Percentiles rank a stretch among this genome's conserved stretches.
phyloP scores from a whole-genome alignment of 2,888 invertebrate genomes.

The Sturmia bella region DNA sequence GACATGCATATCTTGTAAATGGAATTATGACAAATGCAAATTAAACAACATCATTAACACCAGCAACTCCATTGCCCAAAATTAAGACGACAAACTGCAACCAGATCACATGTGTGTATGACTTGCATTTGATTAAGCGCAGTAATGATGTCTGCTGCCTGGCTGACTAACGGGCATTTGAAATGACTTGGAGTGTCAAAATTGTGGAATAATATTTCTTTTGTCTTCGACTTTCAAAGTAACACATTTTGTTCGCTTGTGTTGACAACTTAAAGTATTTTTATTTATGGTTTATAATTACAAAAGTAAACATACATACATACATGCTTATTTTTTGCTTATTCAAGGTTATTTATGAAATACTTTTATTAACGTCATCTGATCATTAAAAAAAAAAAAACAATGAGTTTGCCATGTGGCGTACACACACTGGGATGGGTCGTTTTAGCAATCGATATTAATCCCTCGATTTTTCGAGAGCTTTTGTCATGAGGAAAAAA shows the following conservation, averaged over 20 bases:
- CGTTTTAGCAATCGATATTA: no score
- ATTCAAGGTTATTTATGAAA: no score
- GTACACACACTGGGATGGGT: no score
- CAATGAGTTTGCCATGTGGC: no score
- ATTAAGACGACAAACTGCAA: not conserved
- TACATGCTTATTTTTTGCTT: no score
- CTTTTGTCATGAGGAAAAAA: no score
- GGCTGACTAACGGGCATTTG: not conserved
- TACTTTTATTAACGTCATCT: no score
- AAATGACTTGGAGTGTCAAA: constrained; percentile 14
- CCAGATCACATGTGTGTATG: constrained; percentile 25
- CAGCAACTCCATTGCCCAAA: constrained; percentile 20
- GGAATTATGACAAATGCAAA: constrained; percentile 45
- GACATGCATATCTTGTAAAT: not conserved
- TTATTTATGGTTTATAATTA: constrained; percentile 24
- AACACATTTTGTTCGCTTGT: not conserved
- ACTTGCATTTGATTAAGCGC: constrained; percentile 29
- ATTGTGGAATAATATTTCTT: constrained; percentile 16
- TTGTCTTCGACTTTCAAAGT: not conserved
- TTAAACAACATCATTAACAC: constrained; percentile 54
- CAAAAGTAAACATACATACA: not conserved
- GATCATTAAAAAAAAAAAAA: no score
- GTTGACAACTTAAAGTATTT: constrained; percentile 12
- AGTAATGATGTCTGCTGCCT: not conserved
- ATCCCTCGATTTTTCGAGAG: no score